These are phyloP conservation scores for Oreonectes daqikongensis DNA, from an alignment of 2,797 vertebrate species.

Conservation along the genomic window DNA sequence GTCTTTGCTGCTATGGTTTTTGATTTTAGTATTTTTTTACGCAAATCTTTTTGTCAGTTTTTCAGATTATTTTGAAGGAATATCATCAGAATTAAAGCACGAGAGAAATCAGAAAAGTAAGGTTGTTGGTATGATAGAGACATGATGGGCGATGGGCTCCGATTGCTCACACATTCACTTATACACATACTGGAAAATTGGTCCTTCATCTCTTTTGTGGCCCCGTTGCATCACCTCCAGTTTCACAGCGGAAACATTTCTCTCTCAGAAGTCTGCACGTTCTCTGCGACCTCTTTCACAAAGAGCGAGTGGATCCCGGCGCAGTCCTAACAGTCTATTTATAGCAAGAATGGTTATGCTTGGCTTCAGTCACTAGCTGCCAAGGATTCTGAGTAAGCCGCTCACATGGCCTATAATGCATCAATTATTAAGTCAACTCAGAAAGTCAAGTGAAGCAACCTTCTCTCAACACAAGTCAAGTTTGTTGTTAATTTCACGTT, in stretches of 20 bases:
- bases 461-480: slow-evolving; percentile 5
- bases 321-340: slow-evolving; percentile 50
- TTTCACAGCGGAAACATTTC: neutral
- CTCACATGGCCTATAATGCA: slow-evolving; percentile 25
- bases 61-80: no score
- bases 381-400: slow-evolving; percentile 33
- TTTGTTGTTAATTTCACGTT: slow-evolving; percentile 11
- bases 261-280: neutral
- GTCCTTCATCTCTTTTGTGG: neutral
- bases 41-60: no score
- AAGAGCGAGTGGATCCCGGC: slow-evolving; percentile 7
- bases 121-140: neutral
- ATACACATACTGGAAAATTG: neutral
- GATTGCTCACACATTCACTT: neutral
- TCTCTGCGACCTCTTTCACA: neutral
- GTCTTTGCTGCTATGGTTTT: no score
- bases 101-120: neutral
- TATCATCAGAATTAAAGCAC: no score
- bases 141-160: neutral
- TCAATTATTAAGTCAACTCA: slow-evolving; percentile 42
- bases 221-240: neutral
- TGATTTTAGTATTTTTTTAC: no score
- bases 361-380: slow-evolving; percentile 37
- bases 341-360: slow-evolving; percentile 37
- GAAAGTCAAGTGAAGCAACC: slow-evolving; percentile 27